Evolutionary conservation across 2,888 invertebrate genomes (phyloP).

Genomic region (Baronia brevicornis): DNA sequence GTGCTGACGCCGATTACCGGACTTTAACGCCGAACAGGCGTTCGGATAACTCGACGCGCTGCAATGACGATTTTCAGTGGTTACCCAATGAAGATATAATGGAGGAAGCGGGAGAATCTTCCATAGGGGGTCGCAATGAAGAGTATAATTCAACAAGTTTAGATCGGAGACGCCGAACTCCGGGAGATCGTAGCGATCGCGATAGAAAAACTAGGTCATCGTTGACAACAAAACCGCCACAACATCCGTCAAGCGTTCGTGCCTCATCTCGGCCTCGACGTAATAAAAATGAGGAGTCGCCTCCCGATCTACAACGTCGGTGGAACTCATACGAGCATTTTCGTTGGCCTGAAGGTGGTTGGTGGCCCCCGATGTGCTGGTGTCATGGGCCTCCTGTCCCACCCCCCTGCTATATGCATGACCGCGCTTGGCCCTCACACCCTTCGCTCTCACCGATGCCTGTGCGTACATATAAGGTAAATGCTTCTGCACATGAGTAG

Average conservation of each 20-base stretch:
- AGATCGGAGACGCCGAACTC: constrained; percentile 70
- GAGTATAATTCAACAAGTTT: constrained; percentile 63
- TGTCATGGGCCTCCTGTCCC: constrained; percentile 63
- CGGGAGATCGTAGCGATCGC: constrained; percentile 73
- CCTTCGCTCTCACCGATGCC: constrained; percentile 58
- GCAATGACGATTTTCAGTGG: constrained; percentile 82
- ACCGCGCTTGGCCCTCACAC: constrained; percentile 66
- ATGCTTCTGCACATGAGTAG: constrained; percentile 10
- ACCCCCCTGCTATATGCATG: constrained; percentile 66
- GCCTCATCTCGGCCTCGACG: constrained; percentile 60
- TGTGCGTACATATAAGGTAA: constrained; percentile 62
- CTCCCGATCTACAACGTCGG: constrained; percentile 59
- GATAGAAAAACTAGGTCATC: constrained; percentile 80
- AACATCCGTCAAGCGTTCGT: constrained; percentile 57
- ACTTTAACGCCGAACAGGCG: constrained; percentile 59
- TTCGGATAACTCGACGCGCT: constrained; percentile 76
- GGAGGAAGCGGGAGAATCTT: constrained; percentile 37
- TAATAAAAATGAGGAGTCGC: constrained; percentile 51
- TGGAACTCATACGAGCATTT: constrained; percentile 77
- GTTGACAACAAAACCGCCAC: constrained; percentile 69
- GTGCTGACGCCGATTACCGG: constrained; percentile 77
- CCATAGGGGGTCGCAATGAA: constrained; percentile 44
- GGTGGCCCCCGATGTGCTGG: constrained; percentile 69
- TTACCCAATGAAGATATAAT: constrained; percentile 63
- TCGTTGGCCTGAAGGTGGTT: constrained; percentile 73